These are phyloP conservation scores for Trissoscelio sp. DNA, from an alignment of 2,888 invertebrate species.

Conservation along the genomic window DNA sequence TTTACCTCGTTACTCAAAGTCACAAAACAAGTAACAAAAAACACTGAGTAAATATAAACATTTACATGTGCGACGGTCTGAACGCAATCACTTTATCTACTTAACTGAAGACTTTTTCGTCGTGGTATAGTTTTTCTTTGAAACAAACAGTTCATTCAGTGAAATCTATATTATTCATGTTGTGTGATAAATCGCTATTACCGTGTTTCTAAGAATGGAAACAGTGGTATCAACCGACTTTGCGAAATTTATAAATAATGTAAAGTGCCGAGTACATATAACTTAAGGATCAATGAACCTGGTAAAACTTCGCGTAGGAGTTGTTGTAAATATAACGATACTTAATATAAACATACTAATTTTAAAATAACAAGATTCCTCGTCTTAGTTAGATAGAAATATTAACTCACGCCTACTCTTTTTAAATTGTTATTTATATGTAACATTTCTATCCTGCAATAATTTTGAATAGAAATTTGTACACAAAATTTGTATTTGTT, in stretches of 20 bases:
- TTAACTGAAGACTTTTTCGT: slow-evolving; percentile 17
- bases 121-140: slow-evolving; percentile 22
- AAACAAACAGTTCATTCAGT: slow-evolving; percentile 14
- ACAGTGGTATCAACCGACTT: slow-evolving; percentile 20
- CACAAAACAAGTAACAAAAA: too few species aligned
- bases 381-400: too few species aligned
- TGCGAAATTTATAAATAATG: slow-evolving; percentile 15
- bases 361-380: too few species aligned
- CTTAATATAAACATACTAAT: too few species aligned
- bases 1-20: too few species aligned
- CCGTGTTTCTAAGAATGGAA: slow-evolving; percentile 20
- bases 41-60: background rate
- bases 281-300: slow-evolving; percentile 35
- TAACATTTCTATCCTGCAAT: too few species aligned
- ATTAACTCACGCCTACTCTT: too few species aligned
- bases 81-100: slow-evolving; percentile 21
- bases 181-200: slow-evolving; percentile 22
- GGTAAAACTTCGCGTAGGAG: background rate
- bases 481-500: too few species aligned
- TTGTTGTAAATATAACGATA: too few species aligned
- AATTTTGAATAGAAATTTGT: too few species aligned
- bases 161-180: slow-evolving; percentile 36
- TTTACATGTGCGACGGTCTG: slow-evolving; percentile 2
- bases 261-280: background rate
- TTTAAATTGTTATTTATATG: too few species aligned